Percentiles rank a stretch among this genome's conserved stretches.
phyloP scores from a whole-genome alignment of 2,888 invertebrate species.

The Junonia oenone region DNA sequence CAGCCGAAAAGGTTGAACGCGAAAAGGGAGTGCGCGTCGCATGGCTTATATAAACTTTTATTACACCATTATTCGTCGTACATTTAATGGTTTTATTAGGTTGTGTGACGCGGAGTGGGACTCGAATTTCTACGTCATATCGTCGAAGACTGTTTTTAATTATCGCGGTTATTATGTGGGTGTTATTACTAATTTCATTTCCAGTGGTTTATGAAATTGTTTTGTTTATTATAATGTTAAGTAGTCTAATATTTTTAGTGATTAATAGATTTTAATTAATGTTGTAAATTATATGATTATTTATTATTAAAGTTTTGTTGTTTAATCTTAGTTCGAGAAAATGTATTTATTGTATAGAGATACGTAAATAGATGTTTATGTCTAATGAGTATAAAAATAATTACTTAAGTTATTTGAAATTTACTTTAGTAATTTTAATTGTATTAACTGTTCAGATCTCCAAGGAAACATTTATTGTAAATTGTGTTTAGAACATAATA shows the following conservation, averaged over 20 bases:
- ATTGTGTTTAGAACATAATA: too few species aligned
- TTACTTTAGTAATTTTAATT: too few species aligned
- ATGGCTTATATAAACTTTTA: constrained; percentile 75
- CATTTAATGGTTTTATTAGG: constrained; percentile 22
- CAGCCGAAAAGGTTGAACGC: constrained; percentile 49
- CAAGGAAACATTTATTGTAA: too few species aligned
- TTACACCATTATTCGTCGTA: constrained; percentile 11
- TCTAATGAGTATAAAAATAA: too few species aligned
- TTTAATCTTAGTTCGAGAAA: not conserved
- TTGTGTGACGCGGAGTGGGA: constrained; percentile 3
- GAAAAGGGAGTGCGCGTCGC: constrained; percentile 78
- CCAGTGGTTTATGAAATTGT: not conserved
- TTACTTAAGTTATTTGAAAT: too few species aligned
- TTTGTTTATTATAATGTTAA: not conserved
- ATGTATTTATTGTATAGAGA: not conserved
- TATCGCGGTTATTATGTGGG: constrained; percentile 2
- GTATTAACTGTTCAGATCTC: too few species aligned
- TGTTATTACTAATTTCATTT: too few species aligned
- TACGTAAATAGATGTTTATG: not conserved
- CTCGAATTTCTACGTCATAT: constrained; percentile 24
- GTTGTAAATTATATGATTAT: not conserved
- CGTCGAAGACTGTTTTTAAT: constrained; percentile 23
- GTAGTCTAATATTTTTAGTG: not conserved
- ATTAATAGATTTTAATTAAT: not conserved
- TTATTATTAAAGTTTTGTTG: not conserved